These are phyloP conservation scores for Eupeodes luniger DNA, from an alignment of 2,888 invertebrate species.

Conservation along the genomic window DNA sequence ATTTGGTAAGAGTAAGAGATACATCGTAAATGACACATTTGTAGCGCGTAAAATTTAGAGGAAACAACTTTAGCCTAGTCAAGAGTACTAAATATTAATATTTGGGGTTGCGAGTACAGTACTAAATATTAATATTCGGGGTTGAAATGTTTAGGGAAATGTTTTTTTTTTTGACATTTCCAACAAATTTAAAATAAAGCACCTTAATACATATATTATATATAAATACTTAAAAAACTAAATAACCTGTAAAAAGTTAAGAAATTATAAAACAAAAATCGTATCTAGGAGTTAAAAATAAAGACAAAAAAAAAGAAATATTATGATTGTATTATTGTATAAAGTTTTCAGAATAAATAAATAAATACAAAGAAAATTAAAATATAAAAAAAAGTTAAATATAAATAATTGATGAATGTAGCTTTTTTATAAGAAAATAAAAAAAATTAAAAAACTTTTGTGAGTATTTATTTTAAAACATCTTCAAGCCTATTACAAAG, in stretches of 20 bases:
- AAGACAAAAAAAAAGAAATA: slow-evolving; percentile 17
- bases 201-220: slow-evolving; percentile 38
- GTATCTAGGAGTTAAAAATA: slow-evolving; percentile 53
- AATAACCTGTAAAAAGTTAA: slow-evolving; percentile 73
- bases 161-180: no score
- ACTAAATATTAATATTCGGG: no score
- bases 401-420: slow-evolving; percentile 68
- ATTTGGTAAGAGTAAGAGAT: no score
- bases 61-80: no score
- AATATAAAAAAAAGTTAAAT: slow-evolving; percentile 63
- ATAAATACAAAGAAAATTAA: background rate
- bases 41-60: no score
- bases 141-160: no score
- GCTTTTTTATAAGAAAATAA: slow-evolving; percentile 76
- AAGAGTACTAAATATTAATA: no score
- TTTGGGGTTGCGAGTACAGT: no score
- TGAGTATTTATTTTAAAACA: background rate
- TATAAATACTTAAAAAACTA: slow-evolving; percentile 27
- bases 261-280: slow-evolving; percentile 40
- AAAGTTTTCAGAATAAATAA: slow-evolving; percentile 62
- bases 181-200: no score
- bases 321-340: slow-evolving; percentile 71
- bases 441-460: slow-evolving; percentile 29
- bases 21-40: no score
- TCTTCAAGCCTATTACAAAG: no score